Evolutionary conservation across 1,140 invertebrate genomes (phyloP), one percentile per base, ranked within the genome.

Genomic region (Armadillidium nasatum): DNA sequence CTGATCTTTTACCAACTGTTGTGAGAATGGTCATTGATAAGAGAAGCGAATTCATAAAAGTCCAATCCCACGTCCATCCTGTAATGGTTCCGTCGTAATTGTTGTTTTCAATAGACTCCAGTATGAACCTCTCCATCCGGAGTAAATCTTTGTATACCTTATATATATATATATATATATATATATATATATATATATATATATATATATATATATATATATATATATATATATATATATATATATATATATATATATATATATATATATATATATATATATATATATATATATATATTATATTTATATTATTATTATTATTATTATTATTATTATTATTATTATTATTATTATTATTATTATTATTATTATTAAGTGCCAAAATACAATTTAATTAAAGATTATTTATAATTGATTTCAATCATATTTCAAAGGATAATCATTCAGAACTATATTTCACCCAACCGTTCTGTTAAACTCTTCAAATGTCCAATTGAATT

Each of bases 1-100:
- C 23, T 70, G 10, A 71, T 71, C 33, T n/a, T 54, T 4, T 79
- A 83, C 83, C 83, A 68, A 83, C 83, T 7, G 83, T 83, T 0
- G 83, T 81, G 60, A 83, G 80, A 71, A 83, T 83, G 68, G 82
- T 83, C 22, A 84, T 82, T 0, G 82, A 76, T 46, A 83, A 81
- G 15, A 84, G 80, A 13, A 83, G 73, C 10, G 82, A 73, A 21
- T 83, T 83, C 0, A 82, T 73, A 50, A 84, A 78, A 0, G 80
- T 82, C 83, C 83, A 84, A 11, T 79, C 73, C 10, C 76, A 79
- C 4, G 75, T 76, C 83, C 83, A 84, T 4, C 74, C 76, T 6
- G 78, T 43, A 33, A 78, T 75, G 9, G 80, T 81, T 10, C 82
- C 82, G 73, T 84, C 83, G 68, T 84, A 83, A 4, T 73, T 54